Conservation (phyloP, 2,113 vertebrate genomes). For the Macaca mulatta region DNA sequence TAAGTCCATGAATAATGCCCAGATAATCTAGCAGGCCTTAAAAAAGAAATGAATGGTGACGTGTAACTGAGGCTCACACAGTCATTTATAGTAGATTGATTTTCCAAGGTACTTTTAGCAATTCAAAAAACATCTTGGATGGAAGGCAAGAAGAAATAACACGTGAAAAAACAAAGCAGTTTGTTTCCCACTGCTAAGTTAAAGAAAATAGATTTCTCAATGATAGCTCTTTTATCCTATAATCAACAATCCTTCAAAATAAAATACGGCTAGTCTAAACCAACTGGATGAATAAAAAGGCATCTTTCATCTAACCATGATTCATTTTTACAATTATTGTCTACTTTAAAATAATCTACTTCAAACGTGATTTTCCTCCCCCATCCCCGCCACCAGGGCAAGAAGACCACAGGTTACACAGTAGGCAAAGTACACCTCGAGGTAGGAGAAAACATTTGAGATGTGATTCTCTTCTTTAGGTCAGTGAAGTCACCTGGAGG, state of each 20-base stretch:
- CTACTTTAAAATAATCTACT: constrained; percentile 36
- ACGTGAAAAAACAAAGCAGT: background rate
- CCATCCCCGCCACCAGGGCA: background rate
- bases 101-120: constrained; percentile 56
- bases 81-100: constrained; percentile 43
- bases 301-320: constrained; percentile 49
- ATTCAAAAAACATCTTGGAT: constrained; percentile 30
- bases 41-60: constrained; percentile 53
- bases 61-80: background rate
- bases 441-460: background rate
- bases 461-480: background rate
- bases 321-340: constrained; percentile 40
- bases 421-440: background rate
- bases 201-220: constrained; percentile 25
- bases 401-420: background rate
- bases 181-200: constrained; percentile 7
- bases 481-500: background rate
- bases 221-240: constrained; percentile 31
- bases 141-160: constrained; percentile 34
- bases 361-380: background rate
- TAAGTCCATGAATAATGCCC: constrained; percentile 15
- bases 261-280: constrained; percentile 36
- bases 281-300: background rate
- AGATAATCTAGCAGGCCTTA: constrained; percentile 43
- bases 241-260: constrained; percentile 50